Evolutionary conservation across 2,797 vertebrate genomes (phyloP), one percentile per base, ranked within the genome.

Genomic region (Myoxocephalus aenaeus): DNA sequence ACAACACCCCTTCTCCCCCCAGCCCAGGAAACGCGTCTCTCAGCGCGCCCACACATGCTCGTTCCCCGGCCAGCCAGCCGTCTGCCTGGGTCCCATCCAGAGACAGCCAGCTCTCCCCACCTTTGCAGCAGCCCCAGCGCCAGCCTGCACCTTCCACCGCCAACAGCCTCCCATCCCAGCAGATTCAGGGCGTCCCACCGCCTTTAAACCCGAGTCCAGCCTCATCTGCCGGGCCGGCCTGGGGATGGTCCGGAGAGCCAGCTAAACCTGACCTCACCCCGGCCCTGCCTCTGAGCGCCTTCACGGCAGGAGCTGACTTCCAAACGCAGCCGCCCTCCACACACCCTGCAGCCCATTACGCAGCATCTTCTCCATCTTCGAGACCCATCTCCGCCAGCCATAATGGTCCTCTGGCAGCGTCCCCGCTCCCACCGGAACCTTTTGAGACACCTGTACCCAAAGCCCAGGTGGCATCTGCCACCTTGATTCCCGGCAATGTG

Each of bases 251-350:
- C 0, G 79, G 57, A 34, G 91, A 90, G 7, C 29, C 77, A 5
- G 67, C 76, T 5, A 91, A 77, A 58, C 79, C 88, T 13, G 93
- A 93, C 68, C 82, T 84, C 74, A 73, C 90, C 66, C 87, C 91
- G 17, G 61, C 74, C 5, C 79, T 93, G 64, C 91, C 93, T 54
- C 77, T 90, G 62, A 92, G 90, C 68, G 86, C 91, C 81, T 91
- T 94, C 81, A 84, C 92, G 7, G 92, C 89, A 20, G 83, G 87
- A 42, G 80, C 79, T 10, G 91, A 94, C 53, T 42, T 88, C 18
- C 83, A 87, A 61, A 64, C 70, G 40, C 88, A 85, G 74, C 82
- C 86, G 66, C 73, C 82, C 70, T 79, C 83, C 58, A n/a, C 75
- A 22, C 89, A 87, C 77, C 12, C 84, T 48, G 36, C 77, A 13